Percentiles rank a stretch among this genome's conserved stretches.
Evolutionary conservation across 2,797 vertebrate genomes (phyloP).

Genomic region (Aeoliscus strigatus): DNA sequence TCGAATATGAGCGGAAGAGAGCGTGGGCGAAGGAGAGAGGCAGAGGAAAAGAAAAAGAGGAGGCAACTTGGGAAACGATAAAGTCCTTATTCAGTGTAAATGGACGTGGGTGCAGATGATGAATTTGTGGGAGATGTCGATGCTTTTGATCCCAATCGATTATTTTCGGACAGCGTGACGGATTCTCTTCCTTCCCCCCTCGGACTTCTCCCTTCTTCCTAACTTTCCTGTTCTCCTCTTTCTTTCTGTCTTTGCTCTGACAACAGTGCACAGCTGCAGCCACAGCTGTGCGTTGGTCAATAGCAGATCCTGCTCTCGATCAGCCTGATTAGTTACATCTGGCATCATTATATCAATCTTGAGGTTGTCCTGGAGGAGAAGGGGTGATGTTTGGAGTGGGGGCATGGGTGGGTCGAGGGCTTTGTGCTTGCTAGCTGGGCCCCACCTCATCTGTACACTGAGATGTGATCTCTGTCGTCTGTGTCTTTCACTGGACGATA

Average conservation of each 20-base stretch:
- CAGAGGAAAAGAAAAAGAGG: background rate
- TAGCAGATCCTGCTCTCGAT: constrained; percentile 62
- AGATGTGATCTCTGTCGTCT: too few species aligned
- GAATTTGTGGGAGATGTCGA: constrained; percentile 26
- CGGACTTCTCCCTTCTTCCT: constrained; percentile 8
- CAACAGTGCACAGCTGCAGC: constrained; percentile 65
- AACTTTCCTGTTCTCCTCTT: background rate
- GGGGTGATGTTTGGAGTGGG: background rate
- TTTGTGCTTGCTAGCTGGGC: constrained; percentile 45
- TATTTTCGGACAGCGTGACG: constrained; percentile 14
- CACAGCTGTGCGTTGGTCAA: constrained; percentile 62
- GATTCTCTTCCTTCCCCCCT: constrained; percentile 17
- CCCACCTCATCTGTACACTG: constrained; percentile 33
- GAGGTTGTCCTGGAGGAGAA: constrained; percentile 25
- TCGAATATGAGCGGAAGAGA: constrained; percentile 10
- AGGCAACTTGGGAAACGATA: constrained; percentile 1
- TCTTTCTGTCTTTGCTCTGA: constrained; percentile 27
- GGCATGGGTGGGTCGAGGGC: constrained; percentile 1
- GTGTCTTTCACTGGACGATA: too few species aligned
- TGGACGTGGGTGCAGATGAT: constrained; percentile 21
- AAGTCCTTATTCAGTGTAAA: constrained; percentile 20
- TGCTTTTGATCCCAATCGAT: constrained; percentile 36
- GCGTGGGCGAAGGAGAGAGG: background rate
- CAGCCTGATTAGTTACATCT: constrained; percentile 72
- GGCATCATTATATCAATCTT: constrained; percentile 61